A percentile compares a stretch with the other conserved stretches of the same genome.
Conservation (phyloP, 2,888 invertebrate genomes). For the Hofmannophila pseudospretella region DNA sequence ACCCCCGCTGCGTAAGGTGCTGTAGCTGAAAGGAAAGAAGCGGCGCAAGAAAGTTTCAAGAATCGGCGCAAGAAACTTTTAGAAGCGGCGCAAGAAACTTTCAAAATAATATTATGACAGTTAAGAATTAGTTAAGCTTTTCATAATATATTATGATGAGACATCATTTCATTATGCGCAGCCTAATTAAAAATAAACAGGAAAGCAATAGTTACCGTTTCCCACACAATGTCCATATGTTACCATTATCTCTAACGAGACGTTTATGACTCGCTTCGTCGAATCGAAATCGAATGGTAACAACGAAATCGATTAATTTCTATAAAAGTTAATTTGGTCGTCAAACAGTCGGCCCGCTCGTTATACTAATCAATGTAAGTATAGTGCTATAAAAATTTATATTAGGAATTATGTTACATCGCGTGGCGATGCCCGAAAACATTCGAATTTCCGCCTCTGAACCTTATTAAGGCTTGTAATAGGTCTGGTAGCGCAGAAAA, state of each 20-base stretch:
- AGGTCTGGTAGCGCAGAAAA: too few relatives aligned
- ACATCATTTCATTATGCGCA: conserved; percentile 31
- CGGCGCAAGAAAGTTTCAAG: too few relatives aligned
- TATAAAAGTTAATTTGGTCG: conserved; percentile 69
- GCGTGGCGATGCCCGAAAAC: too few relatives aligned
- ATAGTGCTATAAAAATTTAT: conserved; percentile 63
- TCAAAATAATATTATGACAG: too few relatives aligned
- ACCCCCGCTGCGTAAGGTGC: too few relatives aligned
- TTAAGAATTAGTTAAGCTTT: too few relatives aligned
- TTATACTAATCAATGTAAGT: conserved; percentile 72
- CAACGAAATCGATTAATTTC: conserved; percentile 70
- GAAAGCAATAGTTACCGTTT: conserved; percentile 49
- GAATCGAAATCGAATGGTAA: conserved; percentile 52
- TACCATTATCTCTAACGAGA: conserved; percentile 69
- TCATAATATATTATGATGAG: too few relatives aligned
- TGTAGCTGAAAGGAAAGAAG: too few relatives aligned
- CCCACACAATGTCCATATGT: conserved; percentile 60
- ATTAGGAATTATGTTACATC: conserved; percentile 12
- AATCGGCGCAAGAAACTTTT: too few relatives aligned
- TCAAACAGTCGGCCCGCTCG: conserved; percentile 65
- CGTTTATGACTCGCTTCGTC: conserved; percentile 41
- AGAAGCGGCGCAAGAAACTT: too few relatives aligned
- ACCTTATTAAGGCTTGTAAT: too few relatives aligned
- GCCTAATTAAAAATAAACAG: conserved; percentile 58
- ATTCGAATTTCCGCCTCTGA: too few relatives aligned